Conservation (phyloP, 2,113 vertebrate genomes). For the Euleptes europaea region DNA sequence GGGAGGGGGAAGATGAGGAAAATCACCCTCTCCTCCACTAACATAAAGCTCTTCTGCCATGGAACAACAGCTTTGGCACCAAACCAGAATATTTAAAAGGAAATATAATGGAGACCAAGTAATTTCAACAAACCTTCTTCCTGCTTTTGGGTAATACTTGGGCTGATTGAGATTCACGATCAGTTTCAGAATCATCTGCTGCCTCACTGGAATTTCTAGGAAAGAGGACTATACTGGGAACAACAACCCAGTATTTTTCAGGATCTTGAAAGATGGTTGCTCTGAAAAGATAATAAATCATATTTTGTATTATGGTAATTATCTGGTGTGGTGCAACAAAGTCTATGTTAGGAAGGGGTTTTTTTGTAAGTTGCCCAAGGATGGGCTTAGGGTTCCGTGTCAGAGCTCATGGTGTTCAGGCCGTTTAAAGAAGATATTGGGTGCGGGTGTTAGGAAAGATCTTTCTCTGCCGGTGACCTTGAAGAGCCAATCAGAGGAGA, state of each 20-base stretch:
- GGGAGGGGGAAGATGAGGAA: too few species aligned
- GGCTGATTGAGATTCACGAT: background rate
- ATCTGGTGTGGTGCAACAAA: background rate
- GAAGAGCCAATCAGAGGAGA: too few species aligned
- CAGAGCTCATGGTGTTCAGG: too few species aligned
- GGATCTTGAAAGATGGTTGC: constrained; percentile 22
- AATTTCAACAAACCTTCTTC: constrained; percentile 29
- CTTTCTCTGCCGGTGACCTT: too few species aligned
- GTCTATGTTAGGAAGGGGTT: background rate
- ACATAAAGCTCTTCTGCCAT: too few species aligned
- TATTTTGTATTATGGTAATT: background rate
- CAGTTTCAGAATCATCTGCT: background rate
- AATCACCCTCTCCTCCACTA: too few species aligned
- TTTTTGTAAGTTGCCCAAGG: background rate
- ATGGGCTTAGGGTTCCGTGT: background rate
- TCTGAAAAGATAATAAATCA: constrained; percentile 1
- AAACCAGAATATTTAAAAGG: background rate
- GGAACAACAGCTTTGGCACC: too few species aligned
- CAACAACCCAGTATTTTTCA: constrained; percentile 12
- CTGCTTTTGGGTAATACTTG: background rate
- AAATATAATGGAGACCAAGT: background rate
- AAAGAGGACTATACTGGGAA: background rate
- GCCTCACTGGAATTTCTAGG: background rate
- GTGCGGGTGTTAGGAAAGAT: too few species aligned
- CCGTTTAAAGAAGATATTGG: too few species aligned